phyloP scores from a whole-genome alignment of 1,140 invertebrate species.

The Atta texana region DNA sequence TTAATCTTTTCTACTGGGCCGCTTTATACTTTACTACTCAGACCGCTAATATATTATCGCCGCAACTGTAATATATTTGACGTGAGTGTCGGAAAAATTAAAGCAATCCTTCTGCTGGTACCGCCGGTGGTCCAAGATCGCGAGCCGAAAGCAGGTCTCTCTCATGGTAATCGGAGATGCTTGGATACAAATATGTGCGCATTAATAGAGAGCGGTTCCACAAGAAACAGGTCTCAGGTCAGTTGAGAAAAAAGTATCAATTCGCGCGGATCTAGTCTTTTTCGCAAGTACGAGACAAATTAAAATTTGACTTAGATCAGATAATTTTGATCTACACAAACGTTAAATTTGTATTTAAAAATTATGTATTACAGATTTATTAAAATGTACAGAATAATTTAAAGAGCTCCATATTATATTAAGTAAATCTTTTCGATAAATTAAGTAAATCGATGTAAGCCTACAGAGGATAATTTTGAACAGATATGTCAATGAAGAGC shows the following conservation, averaged over 20 bases:
- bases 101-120: slow-evolving; percentile 83
- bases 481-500: background rate
- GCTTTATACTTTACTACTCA: slow-evolving; percentile 53
- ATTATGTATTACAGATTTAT: background rate
- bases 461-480: background rate
- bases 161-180: slow-evolving; percentile 83
- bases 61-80: slow-evolving; percentile 82
- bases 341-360: background rate
- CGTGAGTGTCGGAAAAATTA: slow-evolving; percentile 84
- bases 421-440: background rate
- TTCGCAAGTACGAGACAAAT: background rate
- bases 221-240: slow-evolving; percentile 52
- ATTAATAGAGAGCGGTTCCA: slow-evolving; percentile 82
- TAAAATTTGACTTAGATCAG: slow-evolving; percentile 4
- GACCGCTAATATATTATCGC: slow-evolving; percentile 82
- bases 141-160: slow-evolving; percentile 66
- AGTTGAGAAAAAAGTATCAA: slow-evolving; percentile 42
- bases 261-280: slow-evolving; percentile 45
- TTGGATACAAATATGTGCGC: slow-evolving; percentile 84
- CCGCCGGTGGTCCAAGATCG: slow-evolving; percentile 80
- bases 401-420: slow-evolving; percentile 61
- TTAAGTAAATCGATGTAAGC: background rate
- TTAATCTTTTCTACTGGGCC: slow-evolving; percentile 8
- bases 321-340: background rate
- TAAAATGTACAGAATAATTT: slow-evolving; percentile 52